Evolutionary conservation across 2,113 vertebrate genomes (phyloP), one percentile per base, ranked within the genome.

Genomic region (Aspiorhynchus laticeps): DNA sequence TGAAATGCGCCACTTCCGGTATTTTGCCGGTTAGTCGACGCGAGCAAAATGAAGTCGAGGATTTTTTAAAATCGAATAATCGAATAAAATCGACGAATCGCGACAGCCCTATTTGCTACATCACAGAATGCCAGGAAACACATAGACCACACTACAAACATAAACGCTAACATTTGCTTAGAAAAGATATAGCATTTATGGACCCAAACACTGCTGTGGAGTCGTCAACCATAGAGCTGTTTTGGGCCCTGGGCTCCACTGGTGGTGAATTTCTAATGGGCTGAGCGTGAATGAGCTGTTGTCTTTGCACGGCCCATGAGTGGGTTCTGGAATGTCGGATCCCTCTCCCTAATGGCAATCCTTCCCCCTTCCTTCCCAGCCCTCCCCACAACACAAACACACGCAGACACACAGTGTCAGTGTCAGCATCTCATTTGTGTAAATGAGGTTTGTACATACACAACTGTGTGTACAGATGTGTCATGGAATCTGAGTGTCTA

Each of bases 321-420:
- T 95, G 91, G 93, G 91, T 87, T 91, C 90, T 93, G 92, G 93
- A 94, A 94, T 95, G 93, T 77, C 28, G 51, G 83, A 77, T 84
- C 63, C 43, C 63, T 48, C 63, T 86, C 67, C 33, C 87, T 74
- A 83, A 41, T 90, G 85, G 85, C 53, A 86, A 79, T 15, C 67
- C 4, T 80, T 21, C 17, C 67, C 17, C 48, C 26, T 69, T 56
- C 63, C 63, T 31, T 84, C n/a, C 53, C 67, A 83, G 79, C 17
- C 10, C 67, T 59, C 77, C 63, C 24, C 46, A 71, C 76, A 36
- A 48, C 61, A 43, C 41, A 80, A 26, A 83, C 63, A 74, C 71
- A 73, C 19, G 41, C 77, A 36, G 33, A 38, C 69, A 67, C 83
- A 86, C 74, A 77, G 76, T 76, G 31, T 46, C 80, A 41, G 31